Base-by-base conservation (phyloP, 2,113 vertebrate genomes). In the Forbesichthys agassizii region DNA sequence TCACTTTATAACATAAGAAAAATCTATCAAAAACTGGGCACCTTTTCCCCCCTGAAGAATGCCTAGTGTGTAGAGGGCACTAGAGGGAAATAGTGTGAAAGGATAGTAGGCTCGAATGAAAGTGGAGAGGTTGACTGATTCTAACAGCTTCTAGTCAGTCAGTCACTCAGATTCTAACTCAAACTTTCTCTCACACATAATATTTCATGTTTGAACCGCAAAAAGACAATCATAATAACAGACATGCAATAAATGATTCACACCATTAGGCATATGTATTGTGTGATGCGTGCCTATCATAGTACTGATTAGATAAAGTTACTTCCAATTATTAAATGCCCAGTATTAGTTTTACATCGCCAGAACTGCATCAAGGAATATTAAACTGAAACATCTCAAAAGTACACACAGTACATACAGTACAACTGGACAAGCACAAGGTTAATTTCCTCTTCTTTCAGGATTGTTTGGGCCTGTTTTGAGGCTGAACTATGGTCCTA, bases 361-460 rank as follows among this genome's bases (percentile, higher is more conserved):
- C 68, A 2, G 64, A 64, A 84, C 36, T 73, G 51, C 63, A 75
- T 82, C 58, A 72, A 42, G 14, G 33, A 59, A 46, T 66, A 71
- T 84, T 78, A 72, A 61, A 66, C 63, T 70, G 75, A 78, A 75
- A 84, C 68, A 74, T 46, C 69, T 55, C 33, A 61, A 56, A 65
- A 71, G 51, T 42, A 6, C 36, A 42, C 27, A 27, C 27, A 27
- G 27, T 42, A 42, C 36, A 16, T 16, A 16, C 0, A 42, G 36
- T 66, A 68, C 48, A 80, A 69, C 62, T 75, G 68, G 61, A 75
- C 61, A 62, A 63, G 54, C 72, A 46, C 72, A 49, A 69, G 59
- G 68, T 84, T 88, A 75, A 72, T 84, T 85, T 80, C 81, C 78
- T 85, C 60, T 71, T 81, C 79, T 83, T 74, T 82, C 78, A 83